Evolutionary conservation across 2,888 invertebrate species (phyloP).

Genomic region (Erpobdella octoculata): DNA sequence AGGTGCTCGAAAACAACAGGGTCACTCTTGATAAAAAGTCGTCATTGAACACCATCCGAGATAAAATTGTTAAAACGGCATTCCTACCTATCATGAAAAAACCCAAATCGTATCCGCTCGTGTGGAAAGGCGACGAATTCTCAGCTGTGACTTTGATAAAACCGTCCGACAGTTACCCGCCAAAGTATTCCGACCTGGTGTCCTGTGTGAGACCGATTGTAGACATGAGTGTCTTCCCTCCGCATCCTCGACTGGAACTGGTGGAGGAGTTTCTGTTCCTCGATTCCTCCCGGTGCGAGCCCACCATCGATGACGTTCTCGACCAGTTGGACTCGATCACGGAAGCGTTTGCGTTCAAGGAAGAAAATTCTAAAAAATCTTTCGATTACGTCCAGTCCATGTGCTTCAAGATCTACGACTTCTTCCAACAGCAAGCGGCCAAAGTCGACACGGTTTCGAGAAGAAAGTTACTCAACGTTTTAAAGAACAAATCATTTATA

Average conservation of each 20-base stretch:
- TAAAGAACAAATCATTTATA: conserved; percentile 33
- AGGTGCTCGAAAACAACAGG: conserved; percentile 10
- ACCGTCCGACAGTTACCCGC: conserved; percentile 32
- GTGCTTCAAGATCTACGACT: conserved; percentile 33
- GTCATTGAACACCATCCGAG: conserved; percentile 6
- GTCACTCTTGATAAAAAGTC: conserved; percentile 1
- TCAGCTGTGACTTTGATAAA: conserved; percentile 26
- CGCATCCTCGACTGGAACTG: conserved; percentile 4
- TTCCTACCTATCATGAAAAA: conserved; percentile 35
- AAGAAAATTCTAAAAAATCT: conserved; percentile 16
- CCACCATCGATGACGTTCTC: conserved; percentile 33
- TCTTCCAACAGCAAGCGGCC: conserved; percentile 32
- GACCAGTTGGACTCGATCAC: conserved; percentile 35
- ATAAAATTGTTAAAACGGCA: conserved; percentile 19
- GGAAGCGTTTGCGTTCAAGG: conserved; percentile 9
- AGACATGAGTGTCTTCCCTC: conserved; percentile 34
- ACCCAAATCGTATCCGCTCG: conserved; percentile 34
- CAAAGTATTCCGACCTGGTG: conserved; percentile 30
- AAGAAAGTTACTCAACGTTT: conserved; percentile 20
- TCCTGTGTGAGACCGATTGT: conserved; percentile 33
- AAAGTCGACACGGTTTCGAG: background rate
- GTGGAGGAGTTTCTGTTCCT: conserved; percentile 32
- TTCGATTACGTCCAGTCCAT: conserved; percentile 28
- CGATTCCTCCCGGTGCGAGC: conserved; percentile 18
- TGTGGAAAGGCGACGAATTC: conserved; percentile 33